phyloP scores from a whole-genome alignment of 2,888 invertebrate species.

The Shargacucullia verbasci region DNA sequence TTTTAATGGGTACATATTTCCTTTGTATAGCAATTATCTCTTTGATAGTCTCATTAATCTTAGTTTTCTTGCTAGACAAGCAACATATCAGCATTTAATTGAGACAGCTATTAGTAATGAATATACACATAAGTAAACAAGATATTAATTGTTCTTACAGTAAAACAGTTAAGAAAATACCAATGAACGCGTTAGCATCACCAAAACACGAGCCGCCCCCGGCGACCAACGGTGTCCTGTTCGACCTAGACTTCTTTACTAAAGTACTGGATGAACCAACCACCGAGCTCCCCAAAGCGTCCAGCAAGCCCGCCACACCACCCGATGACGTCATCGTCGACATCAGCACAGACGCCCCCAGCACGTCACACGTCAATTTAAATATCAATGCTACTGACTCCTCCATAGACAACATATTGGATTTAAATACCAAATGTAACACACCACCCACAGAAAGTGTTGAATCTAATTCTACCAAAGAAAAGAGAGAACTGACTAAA shows the following conservation, averaged over 20 bases:
- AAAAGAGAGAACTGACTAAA: constrained; percentile 57
- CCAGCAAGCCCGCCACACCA: constrained; percentile 39
- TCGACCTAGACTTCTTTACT: constrained; percentile 87
- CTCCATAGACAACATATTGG: constrained; percentile 69
- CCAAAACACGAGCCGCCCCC: constrained; percentile 69
- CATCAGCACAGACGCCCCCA: constrained; percentile 78
- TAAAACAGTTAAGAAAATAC: constrained; percentile 88
- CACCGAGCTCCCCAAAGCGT: constrained; percentile 1
- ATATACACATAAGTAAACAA: no score
- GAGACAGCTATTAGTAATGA: no score
- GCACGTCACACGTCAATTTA: constrained; percentile 51
- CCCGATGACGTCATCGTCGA: constrained; percentile 90
- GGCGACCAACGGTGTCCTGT: constrained; percentile 66
- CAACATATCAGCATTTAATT: no score
- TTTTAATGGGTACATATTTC: constrained; percentile 73
- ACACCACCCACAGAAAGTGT: constrained; percentile 57
- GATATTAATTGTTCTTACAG: no score
- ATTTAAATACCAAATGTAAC: constrained; percentile 64
- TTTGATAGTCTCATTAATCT: no score
- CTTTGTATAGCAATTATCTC: not conserved
- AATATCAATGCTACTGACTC: constrained; percentile 59
- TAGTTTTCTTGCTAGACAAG: no score
- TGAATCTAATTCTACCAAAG: constrained; percentile 62
- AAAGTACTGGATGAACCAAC: constrained; percentile 70
- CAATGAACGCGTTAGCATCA: constrained; percentile 90